A percentile compares a stretch with the other conserved stretches of the same genome.
Conservation (phyloP, 2,888 invertebrate species). For the Podabrus alpinus region DNA sequence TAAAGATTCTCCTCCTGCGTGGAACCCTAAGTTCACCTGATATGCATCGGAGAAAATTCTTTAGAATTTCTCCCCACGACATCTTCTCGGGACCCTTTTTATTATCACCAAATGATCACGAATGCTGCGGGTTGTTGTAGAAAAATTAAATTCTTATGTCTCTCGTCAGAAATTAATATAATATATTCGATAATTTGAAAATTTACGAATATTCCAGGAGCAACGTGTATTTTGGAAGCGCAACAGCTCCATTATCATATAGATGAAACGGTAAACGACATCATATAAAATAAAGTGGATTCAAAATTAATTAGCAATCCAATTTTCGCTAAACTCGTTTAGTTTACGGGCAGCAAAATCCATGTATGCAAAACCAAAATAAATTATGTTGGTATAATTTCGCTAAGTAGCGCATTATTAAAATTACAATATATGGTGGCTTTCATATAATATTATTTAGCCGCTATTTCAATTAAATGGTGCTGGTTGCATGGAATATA, state of each 20-base stretch:
- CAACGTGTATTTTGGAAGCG: slow-evolving; percentile 5
- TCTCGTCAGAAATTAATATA: background rate
- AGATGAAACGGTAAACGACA: slow-evolving; percentile 26
- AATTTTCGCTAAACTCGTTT: slow-evolving; percentile 12
- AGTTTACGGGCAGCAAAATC: slow-evolving; percentile 20
- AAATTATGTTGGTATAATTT: background rate
- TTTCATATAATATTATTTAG: background rate
- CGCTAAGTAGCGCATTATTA: background rate
- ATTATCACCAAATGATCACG: slow-evolving; percentile 25
- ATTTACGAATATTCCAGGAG: slow-evolving; percentile 1
- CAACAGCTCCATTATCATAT: slow-evolving; percentile 30
- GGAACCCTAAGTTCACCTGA: slow-evolving; percentile 39
- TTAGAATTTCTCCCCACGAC: slow-evolving; percentile 32
- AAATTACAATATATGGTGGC: background rate
- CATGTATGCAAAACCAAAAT: slow-evolving; percentile 7
- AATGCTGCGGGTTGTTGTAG: background rate
- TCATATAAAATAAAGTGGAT: slow-evolving; percentile 27
- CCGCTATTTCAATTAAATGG: background rate
- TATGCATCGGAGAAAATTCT: slow-evolving; percentile 29
- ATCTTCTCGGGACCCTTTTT: slow-evolving; percentile 29
- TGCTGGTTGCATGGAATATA: background rate
- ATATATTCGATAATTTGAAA: background rate
- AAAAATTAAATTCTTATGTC: background rate
- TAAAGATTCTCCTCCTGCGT: slow-evolving; percentile 32
- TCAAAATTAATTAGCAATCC: slow-evolving; percentile 29